phyloP scores from a whole-genome alignment of 2,113 vertebrate species.

The Riparia riparia region DNA sequence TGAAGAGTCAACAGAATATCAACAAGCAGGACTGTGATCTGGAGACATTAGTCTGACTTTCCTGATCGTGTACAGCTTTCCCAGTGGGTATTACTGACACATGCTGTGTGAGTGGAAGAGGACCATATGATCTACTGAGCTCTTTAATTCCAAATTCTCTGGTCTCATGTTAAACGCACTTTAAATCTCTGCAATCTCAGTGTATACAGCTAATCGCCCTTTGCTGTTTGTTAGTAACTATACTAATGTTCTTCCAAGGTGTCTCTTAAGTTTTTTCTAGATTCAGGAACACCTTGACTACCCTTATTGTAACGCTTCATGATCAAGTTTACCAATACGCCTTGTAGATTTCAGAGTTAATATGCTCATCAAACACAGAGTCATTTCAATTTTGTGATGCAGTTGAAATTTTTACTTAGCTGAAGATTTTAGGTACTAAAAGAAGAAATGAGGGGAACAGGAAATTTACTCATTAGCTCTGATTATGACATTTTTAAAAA shows the following conservation, averaged over 20 bases:
- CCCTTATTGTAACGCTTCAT: not conserved
- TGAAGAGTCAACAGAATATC: not conserved
- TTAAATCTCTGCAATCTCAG: not conserved
- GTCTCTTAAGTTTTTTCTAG: not conserved
- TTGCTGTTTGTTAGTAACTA: not conserved
- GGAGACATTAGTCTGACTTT: not conserved
- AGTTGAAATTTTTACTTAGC: not conserved
- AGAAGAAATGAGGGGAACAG: not conserved
- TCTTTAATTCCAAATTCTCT: not conserved
- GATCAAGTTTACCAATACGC: not conserved
- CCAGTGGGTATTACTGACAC: not conserved
- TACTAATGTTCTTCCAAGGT: not conserved
- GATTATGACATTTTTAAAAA: not conserved
- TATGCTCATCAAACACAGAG: not conserved
- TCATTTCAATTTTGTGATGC: not conserved
- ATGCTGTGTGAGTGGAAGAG: not conserved
- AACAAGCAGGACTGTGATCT: not conserved
- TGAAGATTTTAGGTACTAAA: not conserved
- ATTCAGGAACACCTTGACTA: not conserved
- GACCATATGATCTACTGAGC: not conserved
- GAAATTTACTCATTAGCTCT: not conserved
- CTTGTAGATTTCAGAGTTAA: not conserved
- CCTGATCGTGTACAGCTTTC: not conserved
- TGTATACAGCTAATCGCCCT: not conserved
- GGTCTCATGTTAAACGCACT: rapidly evolving